Conservation (phyloP, 2,113 vertebrate genomes). For the Mixornis gularis region DNA sequence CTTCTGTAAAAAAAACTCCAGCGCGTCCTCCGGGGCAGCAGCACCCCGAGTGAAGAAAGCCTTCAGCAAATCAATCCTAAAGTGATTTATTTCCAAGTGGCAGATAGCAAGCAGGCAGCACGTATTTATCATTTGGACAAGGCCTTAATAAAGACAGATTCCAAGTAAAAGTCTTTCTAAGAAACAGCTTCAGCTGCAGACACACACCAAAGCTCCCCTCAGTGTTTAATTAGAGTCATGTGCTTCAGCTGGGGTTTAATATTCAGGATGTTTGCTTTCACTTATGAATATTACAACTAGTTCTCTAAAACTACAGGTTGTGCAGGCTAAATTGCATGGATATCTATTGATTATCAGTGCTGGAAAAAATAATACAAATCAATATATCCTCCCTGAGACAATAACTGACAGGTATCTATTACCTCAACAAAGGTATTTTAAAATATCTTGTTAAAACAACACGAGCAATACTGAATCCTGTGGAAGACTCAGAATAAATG, state of each 20-base stretch:
- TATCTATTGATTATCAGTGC: neutral
- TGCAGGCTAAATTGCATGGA: neutral
- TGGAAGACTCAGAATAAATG: neutral
- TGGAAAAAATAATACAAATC: neutral
- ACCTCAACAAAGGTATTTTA: neutral
- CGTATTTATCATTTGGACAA: slow-evolving; percentile 82
- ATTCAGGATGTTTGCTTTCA: neutral
- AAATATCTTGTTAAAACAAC: neutral
- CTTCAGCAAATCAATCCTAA: slow-evolving; percentile 79
- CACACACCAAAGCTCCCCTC: slow-evolving; percentile 60
- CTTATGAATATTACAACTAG: neutral
- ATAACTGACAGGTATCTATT: neutral
- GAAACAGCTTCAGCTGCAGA: slow-evolving; percentile 62
- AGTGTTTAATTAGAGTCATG: slow-evolving; percentile 59
- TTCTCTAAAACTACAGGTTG: slow-evolving; percentile 5
- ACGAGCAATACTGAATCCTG: neutral
- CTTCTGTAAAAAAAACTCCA: slow-evolving; percentile 52
- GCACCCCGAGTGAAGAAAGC: slow-evolving; percentile 64
- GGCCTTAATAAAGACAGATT: slow-evolving; percentile 84
- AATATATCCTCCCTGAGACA: neutral
- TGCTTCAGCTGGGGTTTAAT: slow-evolving; percentile 12
- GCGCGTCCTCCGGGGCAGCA: slow-evolving; percentile 56
- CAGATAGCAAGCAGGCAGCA: slow-evolving; percentile 71
- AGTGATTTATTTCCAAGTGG: slow-evolving; percentile 79
- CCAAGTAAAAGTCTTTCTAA: slow-evolving; percentile 55